phyloP scores from a whole-genome alignment of 2,797 vertebrate species.

The Halcyon smyrnensis region DNA sequence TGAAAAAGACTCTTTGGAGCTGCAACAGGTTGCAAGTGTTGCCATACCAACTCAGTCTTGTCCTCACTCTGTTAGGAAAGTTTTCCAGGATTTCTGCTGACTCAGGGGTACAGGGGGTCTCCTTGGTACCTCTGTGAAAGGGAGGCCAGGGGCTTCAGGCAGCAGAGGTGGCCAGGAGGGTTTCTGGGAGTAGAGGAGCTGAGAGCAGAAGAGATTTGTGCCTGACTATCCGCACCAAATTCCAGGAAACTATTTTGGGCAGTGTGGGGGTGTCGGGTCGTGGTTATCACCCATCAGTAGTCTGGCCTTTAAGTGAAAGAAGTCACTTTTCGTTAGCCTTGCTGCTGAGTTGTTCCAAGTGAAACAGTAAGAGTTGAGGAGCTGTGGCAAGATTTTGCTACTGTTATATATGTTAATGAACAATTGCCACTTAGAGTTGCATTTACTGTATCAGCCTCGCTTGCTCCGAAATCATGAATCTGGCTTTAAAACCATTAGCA shows the following conservation, averaged over 20 bases:
- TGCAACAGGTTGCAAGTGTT: not conserved
- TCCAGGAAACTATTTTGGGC: not conserved
- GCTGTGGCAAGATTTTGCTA: not conserved
- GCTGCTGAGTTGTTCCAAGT: not conserved
- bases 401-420: not conserved
- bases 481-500: not conserved
- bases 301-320: not conserved
- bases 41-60: not conserved
- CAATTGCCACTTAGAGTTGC: not conserved
- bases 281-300: not conserved
- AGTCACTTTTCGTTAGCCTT: not conserved
- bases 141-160: not conserved
- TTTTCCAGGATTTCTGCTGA: not conserved
- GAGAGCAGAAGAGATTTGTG: not conserved
- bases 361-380: not conserved
- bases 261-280: not conserved
- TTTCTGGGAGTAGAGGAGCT: not conserved
- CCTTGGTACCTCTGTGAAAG: not conserved
- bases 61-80: not conserved
- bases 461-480: not conserved
- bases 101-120: not conserved
- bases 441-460: not conserved
- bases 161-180: not conserved
- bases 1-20: not conserved
- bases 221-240: not conserved